A percentile compares a stretch with the other conserved stretches of the same genome.
Conservation (phyloP, 2,888 invertebrate genomes). For the Hanleya hanleyi region DNA sequence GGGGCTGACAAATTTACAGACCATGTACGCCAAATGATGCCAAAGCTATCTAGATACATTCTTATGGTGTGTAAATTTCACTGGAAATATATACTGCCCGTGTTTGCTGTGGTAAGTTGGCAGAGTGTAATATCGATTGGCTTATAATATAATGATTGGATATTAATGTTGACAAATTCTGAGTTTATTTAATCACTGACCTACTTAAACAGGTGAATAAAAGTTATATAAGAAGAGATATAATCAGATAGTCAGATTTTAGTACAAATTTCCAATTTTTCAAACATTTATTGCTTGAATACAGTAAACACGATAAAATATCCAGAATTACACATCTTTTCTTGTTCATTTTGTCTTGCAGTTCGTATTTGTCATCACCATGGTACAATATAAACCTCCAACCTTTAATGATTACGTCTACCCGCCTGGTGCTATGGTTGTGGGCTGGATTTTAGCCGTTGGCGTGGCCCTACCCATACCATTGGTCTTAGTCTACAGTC, state of each 20-base stretch:
- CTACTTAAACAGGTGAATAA: too few relatives aligned
- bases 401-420: constrained; percentile 25
- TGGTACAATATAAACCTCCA: constrained; percentile 17
- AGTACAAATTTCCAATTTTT: too few relatives aligned
- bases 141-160: too few relatives aligned
- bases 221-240: too few relatives aligned
- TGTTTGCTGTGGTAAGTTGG: not conserved
- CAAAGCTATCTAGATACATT: not conserved
- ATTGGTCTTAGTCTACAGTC: not conserved
- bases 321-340: too few relatives aligned
- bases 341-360: too few relatives aligned
- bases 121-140: too few relatives aligned
- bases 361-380: constrained; percentile 26
- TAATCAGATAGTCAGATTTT: too few relatives aligned
- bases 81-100: not conserved
- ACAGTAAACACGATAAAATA: too few relatives aligned
- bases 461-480: not conserved
- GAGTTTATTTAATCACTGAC: too few relatives aligned
- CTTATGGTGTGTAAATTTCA: not conserved
- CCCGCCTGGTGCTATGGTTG: constrained; percentile 23
- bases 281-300: too few relatives aligned
- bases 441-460: constrained; percentile 16
- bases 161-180: too few relatives aligned
- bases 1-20: not conserved
- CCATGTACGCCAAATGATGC: not conserved